A percentile compares a stretch with the other conserved stretches of the same genome.
phyloP scores from a whole-genome alignment of 2,797 vertebrate species.

The Coregonus suidteri region DNA sequence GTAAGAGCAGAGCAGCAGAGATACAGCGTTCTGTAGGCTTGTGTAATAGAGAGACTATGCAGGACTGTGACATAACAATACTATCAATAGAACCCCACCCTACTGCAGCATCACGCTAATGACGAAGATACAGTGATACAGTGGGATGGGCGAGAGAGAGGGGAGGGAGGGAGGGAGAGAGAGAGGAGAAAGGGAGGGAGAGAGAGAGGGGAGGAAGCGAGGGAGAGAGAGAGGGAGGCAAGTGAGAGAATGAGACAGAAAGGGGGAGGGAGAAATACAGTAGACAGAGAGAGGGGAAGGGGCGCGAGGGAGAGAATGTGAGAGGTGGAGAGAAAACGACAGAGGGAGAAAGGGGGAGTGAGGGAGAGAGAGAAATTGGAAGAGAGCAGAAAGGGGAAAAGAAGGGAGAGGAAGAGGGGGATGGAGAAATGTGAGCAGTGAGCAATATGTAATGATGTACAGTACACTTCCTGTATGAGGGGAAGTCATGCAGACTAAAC shows the following conservation, averaged over 20 bases:
- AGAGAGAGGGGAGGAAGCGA: neutral
- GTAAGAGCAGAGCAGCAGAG: neutral
- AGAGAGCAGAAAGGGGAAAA: neutral
- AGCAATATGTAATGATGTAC: neutral
- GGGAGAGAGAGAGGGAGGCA: neutral
- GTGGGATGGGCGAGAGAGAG: neutral
- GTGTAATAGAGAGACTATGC: neutral
- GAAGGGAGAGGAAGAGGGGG: no score
- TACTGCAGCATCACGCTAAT: constrained; percentile 24
- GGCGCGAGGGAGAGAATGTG: neutral
- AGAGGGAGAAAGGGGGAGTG: neutral
- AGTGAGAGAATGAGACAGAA: neutral
- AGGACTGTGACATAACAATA: neutral
- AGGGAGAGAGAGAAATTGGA: neutral
- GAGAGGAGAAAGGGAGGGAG: neutral
- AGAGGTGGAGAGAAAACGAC: neutral
- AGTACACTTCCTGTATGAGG: neutral
- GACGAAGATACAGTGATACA: neutral
- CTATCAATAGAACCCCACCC: constrained; percentile 38
- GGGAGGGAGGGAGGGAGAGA: neutral
- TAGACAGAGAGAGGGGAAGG: neutral
- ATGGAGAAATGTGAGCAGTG: neutral
- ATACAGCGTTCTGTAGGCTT: neutral
- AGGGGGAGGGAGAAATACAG: constrained; percentile 1
- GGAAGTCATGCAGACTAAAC: neutral